Conservation (phyloP, 1,140 invertebrate species). For the Sarcophaga bullata region DNA sequence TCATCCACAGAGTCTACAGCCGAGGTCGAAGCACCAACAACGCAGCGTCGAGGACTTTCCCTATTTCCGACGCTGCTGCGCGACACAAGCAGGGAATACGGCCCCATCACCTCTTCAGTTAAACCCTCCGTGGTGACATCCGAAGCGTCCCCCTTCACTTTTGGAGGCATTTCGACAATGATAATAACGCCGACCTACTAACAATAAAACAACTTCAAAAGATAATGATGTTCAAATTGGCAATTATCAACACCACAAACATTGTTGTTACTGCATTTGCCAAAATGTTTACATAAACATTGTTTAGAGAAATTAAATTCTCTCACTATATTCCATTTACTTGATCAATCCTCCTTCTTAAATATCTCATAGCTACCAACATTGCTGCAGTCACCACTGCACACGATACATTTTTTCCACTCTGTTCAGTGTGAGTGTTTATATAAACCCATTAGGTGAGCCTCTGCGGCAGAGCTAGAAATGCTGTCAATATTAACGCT, state of each 20-base stretch:
- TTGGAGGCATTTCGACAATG: too few species aligned
- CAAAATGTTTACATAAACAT: conserved; percentile 29
- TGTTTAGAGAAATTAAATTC: conserved; percentile 7
- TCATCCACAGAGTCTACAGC: too few species aligned
- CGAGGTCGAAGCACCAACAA: too few species aligned
- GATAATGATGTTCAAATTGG: neutral
- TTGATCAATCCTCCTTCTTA: neutral
- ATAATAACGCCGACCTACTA: too few species aligned
- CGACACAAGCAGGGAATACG: too few species aligned
- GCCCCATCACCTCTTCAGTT: too few species aligned
- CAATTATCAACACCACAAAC: conserved; percentile 16
- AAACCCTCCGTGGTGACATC: too few species aligned
- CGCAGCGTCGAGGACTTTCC: too few species aligned
- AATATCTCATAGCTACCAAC: neutral
- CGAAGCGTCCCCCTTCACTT: too few species aligned
- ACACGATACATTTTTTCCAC: neutral
- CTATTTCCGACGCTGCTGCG: too few species aligned
- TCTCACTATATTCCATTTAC: conserved; percentile 25
- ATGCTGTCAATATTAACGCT: conserved; percentile 15
- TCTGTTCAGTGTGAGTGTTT: conserved; percentile 8
- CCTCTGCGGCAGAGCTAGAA: neutral
- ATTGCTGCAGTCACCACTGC: neutral
- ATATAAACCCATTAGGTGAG: neutral
- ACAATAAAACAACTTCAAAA: too few species aligned
- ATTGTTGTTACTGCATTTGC: conserved; percentile 3